Percentiles rank a stretch among this genome's conserved stretches.
These are phyloP conservation scores for Sminthurinus signatus DNA, from an alignment of 1,140 invertebrate genomes.

Conservation along the genomic window DNA sequence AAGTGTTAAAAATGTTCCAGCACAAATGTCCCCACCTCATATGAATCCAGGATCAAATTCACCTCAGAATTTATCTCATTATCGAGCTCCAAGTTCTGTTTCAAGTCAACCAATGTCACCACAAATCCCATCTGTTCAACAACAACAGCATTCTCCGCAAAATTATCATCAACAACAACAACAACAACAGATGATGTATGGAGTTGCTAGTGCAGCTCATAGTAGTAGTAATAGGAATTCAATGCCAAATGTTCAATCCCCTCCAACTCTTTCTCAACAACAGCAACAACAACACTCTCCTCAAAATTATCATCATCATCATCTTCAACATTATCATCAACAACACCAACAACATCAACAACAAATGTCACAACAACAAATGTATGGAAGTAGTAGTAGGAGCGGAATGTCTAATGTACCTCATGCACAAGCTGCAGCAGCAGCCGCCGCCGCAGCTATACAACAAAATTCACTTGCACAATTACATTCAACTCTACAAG, in stretches of 20 bases:
- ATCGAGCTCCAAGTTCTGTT: slow-evolving; percentile 48
- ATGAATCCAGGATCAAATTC: slow-evolving; percentile 38
- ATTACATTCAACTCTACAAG: slow-evolving; percentile 42
- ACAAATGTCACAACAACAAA: slow-evolving; percentile 41
- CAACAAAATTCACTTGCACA: slow-evolving; percentile 41
- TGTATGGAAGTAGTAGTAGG: no score
- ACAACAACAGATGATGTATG: background rate
- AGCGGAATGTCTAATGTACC: background rate
- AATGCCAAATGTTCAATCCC: slow-evolving; percentile 18
- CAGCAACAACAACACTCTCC: slow-evolving; percentile 44
- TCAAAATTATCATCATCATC: slow-evolving; percentile 39
- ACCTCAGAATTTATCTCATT: slow-evolving; percentile 44
- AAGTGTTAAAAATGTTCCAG: background rate
- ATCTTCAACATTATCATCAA: slow-evolving; percentile 44
- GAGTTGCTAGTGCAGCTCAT: no score
- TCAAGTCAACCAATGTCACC: slow-evolving; percentile 37
- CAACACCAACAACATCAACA: slow-evolving; percentile 42
- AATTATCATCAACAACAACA: slow-evolving; percentile 44
- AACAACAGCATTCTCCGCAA: slow-evolving; percentile 51
- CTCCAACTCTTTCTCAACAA: slow-evolving; percentile 42
- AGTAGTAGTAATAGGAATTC: background rate
- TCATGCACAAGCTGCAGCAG: slow-evolving; percentile 1
- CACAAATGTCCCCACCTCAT: slow-evolving; percentile 18
- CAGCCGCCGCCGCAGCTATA: slow-evolving; percentile 11
- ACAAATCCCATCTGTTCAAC: slow-evolving; percentile 44